Evolutionary conservation across 2,113 vertebrate genomes (phyloP), one percentile per base, ranked within the genome.

Genomic region (Chloropsis cyanopogon): DNA sequence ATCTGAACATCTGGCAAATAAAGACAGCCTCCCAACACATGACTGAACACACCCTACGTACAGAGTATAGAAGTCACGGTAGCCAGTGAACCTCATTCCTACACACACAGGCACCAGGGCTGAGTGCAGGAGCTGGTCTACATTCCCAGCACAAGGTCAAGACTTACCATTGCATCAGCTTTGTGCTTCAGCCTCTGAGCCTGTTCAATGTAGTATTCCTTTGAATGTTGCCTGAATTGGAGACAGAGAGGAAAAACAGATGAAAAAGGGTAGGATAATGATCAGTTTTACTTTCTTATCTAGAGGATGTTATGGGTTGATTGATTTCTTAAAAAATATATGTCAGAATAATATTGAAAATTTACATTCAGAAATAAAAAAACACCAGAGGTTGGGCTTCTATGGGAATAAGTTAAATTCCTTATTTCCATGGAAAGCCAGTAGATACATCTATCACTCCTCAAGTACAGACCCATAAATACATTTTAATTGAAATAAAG

Each of bases 111-210:
- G 29, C 21, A 35, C 7, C 20, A 20, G 41, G 28, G 60, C 49
- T 3, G 7, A 84, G 39, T 5, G 24, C 29, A 59, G 57, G 19
- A 88, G 35, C 22, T 56, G 12, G 26, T 33, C 37, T 54, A 35
- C 21, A 8, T 29, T 46, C 59, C 41, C 13, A 78, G 57, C 35
- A 57, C 29, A 35, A 18, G 26, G 13, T 15, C 42, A 39, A 76
- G 26, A 94, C 97, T 97, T 92, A 99, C 99, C 98, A 98, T 99
- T 68, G 98, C 98, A 72, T 99, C 99, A n/a, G 99, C 99, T 98
- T 98, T 99, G 97, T 98, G 98, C 98, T 99, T 99, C 92, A 99
- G 96, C 92, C 89, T 99, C 95, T 99, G 99, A 83, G 99, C 99
- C 96, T 99, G 99, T 93, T 98, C 99, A 59, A 99, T 97, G 92